Conservation (phyloP, 2,797 vertebrate species). For the Triplophysa bombifrons region DNA sequence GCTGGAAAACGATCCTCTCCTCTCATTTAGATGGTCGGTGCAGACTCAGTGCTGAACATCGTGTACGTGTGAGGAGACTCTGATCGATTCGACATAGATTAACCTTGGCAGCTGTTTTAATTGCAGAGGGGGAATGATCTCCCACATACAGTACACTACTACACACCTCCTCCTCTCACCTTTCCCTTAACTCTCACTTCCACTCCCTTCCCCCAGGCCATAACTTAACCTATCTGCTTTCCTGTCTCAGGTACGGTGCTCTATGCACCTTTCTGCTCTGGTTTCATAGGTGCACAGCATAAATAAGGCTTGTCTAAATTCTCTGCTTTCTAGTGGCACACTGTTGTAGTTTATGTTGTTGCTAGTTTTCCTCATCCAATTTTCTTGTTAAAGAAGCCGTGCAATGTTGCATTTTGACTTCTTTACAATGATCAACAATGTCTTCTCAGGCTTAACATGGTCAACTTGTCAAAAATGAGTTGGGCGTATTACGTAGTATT, state of each 20-base stretch:
- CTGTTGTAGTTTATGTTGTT: conserved; percentile 39
- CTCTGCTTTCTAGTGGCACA: conserved; percentile 23
- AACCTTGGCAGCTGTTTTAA: conserved; percentile 56
- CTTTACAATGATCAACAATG: too few relatives aligned
- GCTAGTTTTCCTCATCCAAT: background rate
- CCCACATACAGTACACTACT: conserved; percentile 6
- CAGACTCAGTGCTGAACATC: conserved; percentile 12
- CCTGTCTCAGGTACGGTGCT: background rate
- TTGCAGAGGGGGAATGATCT: conserved; percentile 49
- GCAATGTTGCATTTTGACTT: too few relatives aligned
- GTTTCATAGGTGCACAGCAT: conserved; percentile 35
- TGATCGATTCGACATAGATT: conserved; percentile 57
- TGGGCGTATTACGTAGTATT: too few relatives aligned
- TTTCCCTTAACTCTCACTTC: background rate
- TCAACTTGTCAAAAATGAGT: too few relatives aligned
- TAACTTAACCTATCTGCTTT: conserved; percentile 9
- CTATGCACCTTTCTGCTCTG: conserved; percentile 26
- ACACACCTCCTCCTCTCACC: background rate
- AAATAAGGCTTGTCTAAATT: conserved; percentile 32
- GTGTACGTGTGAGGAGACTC: conserved; percentile 36
- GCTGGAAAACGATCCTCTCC: conserved; percentile 18
- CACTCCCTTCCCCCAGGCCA: background rate
- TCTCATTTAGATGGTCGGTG: conserved; percentile 11
- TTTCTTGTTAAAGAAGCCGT: too few relatives aligned
- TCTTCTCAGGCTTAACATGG: too few relatives aligned